A percentile compares a stretch with the other conserved stretches of the same genome.
Conservation (phyloP, 2,888 invertebrate species). For the Heliconius cydno region DNA sequence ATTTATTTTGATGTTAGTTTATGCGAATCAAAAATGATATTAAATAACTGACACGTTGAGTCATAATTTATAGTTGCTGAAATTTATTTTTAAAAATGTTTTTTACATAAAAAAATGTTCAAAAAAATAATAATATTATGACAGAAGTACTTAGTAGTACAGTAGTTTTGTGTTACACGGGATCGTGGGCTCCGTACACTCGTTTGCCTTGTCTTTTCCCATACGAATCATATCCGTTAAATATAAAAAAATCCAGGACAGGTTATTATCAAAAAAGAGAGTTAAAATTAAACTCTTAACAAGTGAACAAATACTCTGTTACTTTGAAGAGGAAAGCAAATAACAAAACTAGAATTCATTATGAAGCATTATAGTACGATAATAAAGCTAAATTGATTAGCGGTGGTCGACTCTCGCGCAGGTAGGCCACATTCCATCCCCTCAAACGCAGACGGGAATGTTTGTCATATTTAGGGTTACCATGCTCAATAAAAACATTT, state of each 20-base stretch:
- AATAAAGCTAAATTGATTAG: slow-evolving; percentile 83
- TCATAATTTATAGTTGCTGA: background rate
- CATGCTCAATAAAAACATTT: background rate
- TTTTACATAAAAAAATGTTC: no score
- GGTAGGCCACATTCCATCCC: slow-evolving; percentile 79
- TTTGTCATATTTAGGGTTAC: slow-evolving; percentile 61
- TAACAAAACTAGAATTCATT: slow-evolving; percentile 72
- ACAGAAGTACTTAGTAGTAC: background rate
- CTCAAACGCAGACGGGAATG: slow-evolving; percentile 58
- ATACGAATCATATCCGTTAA: background rate
- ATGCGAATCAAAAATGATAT: slow-evolving; percentile 37
- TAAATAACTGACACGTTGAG: slow-evolving; percentile 20
- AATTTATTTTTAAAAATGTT: background rate
- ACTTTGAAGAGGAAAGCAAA: slow-evolving; percentile 63
- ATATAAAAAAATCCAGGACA: no score
- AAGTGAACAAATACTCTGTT: slow-evolving; percentile 9
- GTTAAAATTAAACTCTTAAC: background rate
- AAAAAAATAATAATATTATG: background rate
- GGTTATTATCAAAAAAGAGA: no score
- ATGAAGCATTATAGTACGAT: slow-evolving; percentile 80
- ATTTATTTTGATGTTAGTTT: slow-evolving; percentile 44
- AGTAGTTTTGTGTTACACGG: no score
- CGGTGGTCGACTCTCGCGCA: slow-evolving; percentile 72
- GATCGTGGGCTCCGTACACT: no score
- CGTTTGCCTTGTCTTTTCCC: no score